Evolutionary conservation across 1,140 invertebrate species (phyloP).

Genomic region (Halesus radiatus): DNA sequence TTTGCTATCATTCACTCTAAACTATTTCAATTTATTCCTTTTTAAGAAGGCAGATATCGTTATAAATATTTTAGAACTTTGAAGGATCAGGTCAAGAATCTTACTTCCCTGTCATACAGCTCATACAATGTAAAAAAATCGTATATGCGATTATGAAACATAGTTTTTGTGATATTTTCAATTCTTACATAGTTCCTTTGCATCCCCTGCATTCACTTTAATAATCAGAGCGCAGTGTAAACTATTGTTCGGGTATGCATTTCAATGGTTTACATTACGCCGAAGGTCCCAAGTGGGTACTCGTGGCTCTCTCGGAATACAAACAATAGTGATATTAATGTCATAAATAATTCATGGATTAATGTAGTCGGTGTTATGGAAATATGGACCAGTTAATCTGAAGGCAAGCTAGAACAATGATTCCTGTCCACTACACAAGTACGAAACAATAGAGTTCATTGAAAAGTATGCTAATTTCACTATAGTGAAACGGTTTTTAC

Average conservation of each 20-base stretch:
- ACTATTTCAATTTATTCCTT: too few species aligned
- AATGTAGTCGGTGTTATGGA: neutral
- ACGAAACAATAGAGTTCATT: neutral
- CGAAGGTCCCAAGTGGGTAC: conserved; percentile 1
- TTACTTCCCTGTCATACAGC: neutral
- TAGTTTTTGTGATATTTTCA: too few species aligned
- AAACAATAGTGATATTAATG: neutral
- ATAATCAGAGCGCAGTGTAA: neutral
- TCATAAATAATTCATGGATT: conserved; percentile 20
- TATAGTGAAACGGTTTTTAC: too few species aligned
- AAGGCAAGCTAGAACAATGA: conserved; percentile 26
- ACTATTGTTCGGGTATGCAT: neutral
- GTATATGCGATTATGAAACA: too few species aligned
- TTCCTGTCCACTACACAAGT: neutral
- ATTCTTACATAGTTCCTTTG: too few species aligned
- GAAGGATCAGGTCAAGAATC: too few species aligned
- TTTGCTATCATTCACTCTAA: too few species aligned
- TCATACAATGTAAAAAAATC: too few species aligned
- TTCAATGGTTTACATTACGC: neutral
- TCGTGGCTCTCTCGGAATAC: neutral
- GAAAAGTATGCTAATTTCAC: too few species aligned
- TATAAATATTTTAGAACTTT: too few species aligned
- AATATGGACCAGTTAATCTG: neutral
- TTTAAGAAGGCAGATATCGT: too few species aligned
- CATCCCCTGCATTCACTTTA: neutral